Evolutionary conservation across 1,140 invertebrate species (phyloP).

Genomic region (Choristoneura fumiferana): DNA sequence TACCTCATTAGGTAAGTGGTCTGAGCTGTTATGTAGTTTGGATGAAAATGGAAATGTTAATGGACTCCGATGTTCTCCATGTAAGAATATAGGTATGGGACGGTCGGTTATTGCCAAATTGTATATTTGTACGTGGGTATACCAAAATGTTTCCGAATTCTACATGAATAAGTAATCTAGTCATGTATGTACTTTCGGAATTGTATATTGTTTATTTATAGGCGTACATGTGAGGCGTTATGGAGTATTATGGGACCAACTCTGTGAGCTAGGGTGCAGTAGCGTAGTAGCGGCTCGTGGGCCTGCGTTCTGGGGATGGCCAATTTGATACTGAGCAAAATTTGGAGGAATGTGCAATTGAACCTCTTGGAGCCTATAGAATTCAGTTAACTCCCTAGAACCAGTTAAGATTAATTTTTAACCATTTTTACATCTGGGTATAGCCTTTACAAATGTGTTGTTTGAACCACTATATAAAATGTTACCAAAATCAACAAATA

Average conservation of each 20-base stretch:
- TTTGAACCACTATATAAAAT: too few species aligned
- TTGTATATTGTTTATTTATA: conserved; percentile 75
- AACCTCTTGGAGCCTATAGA: neutral
- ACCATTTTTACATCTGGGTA: too few species aligned
- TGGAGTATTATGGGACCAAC: conserved; percentile 74
- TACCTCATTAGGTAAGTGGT: conserved; percentile 75
- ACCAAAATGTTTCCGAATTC: conserved; percentile 77
- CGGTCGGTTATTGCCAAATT: conserved; percentile 60
- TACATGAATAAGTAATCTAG: conserved; percentile 77
- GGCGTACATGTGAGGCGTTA: conserved; percentile 59
- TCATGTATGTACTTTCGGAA: conserved; percentile 78
- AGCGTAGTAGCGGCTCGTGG: conserved; percentile 7
- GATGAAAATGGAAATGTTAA: conserved; percentile 38
- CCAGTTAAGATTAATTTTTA: too few species aligned
- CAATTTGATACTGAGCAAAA: conserved; percentile 12
- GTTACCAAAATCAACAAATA: too few species aligned
- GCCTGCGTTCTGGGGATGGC: conserved; percentile 1
- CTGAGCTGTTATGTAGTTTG: conserved; percentile 64
- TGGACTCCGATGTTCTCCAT: conserved; percentile 37
- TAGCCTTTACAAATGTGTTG: too few species aligned
- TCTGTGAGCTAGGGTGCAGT: conserved; percentile 46
- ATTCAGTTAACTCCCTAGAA: too few species aligned
- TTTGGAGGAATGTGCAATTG: conserved; percentile 3
- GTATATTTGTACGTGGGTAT: conserved; percentile 66
- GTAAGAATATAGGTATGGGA: conserved; percentile 35